Evolutionary conservation across 1,140 invertebrate genomes (phyloP).

Genomic region (Cydia splendana): DNA sequence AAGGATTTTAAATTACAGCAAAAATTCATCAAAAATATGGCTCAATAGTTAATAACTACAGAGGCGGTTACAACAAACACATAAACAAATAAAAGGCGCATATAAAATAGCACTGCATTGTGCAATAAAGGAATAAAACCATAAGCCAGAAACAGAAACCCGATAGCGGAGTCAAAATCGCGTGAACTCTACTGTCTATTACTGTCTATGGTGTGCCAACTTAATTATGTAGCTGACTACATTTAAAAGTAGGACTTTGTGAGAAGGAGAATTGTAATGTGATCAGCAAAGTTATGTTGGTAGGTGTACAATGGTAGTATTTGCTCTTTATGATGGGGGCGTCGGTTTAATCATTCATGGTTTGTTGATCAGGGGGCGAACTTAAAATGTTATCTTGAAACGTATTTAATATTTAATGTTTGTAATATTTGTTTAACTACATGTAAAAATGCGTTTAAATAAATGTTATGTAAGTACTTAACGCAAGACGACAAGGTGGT

Average conservation of each 20-base stretch:
- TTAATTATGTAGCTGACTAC: not conserved
- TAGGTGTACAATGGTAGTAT: constrained; percentile 19
- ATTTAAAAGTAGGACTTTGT: not conserved
- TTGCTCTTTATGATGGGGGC: constrained; percentile 18
- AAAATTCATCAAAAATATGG: not conserved
- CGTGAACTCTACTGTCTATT: constrained; percentile 22
- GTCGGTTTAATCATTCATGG: constrained; percentile 22
- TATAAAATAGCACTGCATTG: constrained; percentile 5
- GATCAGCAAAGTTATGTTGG: not conserved
- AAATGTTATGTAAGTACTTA: not conserved
- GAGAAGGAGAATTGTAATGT: not conserved
- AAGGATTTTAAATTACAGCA: constrained; percentile 5
- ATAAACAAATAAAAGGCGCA: constrained; percentile 19
- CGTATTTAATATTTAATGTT: constrained; percentile 26
- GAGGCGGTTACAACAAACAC: constrained; percentile 12
- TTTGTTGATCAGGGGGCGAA: constrained; percentile 4
- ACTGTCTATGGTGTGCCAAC: constrained; percentile 4
- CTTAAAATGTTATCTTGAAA: constrained; percentile 24
- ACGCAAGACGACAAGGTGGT: not conserved
- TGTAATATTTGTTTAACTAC: constrained; percentile 10
- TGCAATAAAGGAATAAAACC: constrained; percentile 24
- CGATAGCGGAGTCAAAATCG: constrained; percentile 29
- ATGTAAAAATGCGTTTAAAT: not conserved
- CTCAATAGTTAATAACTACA: not conserved
- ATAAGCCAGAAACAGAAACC: constrained; percentile 10